phyloP scores from a whole-genome alignment of 2,113 vertebrate genomes.

The Charina bottae region DNA sequence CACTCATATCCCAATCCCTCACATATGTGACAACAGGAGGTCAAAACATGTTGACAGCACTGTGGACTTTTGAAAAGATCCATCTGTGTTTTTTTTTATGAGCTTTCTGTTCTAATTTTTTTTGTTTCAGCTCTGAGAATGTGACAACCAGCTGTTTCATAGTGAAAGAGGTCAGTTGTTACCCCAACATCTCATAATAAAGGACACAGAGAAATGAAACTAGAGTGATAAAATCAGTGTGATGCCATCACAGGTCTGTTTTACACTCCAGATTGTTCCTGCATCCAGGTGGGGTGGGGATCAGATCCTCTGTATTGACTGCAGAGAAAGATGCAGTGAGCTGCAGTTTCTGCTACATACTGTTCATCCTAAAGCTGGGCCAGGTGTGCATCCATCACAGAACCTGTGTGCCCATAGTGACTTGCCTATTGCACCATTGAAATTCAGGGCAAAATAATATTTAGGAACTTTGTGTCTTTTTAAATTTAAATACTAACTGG shows the following conservation, averaged over 20 bases:
- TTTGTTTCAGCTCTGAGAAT: neutral
- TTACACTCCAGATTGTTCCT: neutral
- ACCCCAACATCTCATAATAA: slow-evolving; percentile 1
- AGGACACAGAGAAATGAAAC: neutral
- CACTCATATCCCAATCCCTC: neutral
- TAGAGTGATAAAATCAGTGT: neutral
- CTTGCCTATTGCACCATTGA: neutral
- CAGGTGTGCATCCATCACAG: neutral
- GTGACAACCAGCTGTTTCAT: neutral
- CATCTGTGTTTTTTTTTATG: neutral
- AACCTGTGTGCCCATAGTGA: neutral
- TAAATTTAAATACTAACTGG: neutral
- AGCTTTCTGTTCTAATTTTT: neutral
- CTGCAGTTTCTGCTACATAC: neutral
- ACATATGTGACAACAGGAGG: neutral
- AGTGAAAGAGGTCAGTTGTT: neutral
- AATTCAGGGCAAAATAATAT: neutral
- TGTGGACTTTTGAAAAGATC: neutral
- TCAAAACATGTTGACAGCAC: neutral
- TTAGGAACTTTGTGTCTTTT: neutral
- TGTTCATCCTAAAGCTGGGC: neutral
- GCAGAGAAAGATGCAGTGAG: neutral
- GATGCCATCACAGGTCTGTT: neutral
- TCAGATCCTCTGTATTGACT: neutral
- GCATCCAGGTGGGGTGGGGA: neutral